Evolutionary conservation across 2,888 invertebrate genomes (phyloP).

Genomic region (Drosophila testacea): DNA sequence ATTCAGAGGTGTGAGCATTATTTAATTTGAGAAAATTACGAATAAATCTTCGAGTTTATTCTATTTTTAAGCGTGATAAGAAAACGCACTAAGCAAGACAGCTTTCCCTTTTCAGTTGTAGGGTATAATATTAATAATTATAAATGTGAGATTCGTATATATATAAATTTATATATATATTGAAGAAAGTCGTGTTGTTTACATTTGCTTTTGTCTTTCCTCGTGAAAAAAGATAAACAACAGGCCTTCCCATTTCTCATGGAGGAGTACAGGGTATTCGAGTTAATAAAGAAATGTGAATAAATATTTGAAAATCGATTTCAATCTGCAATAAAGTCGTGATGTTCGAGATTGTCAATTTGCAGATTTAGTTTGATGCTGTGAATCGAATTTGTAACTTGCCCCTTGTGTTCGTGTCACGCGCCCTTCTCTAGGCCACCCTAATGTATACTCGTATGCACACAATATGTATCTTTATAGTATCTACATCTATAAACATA

Average conservation of each 20-base stretch:
- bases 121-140: not conserved
- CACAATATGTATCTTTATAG: conserved; percentile 21
- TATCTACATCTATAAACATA: conserved; percentile 16
- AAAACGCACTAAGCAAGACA: not conserved
- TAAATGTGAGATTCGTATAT: no score
- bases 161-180: no score
- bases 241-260: no score
- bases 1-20: conserved; percentile 19
- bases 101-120: no score
- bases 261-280: not conserved
- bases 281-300: not conserved
- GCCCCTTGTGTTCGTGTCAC: not conserved
- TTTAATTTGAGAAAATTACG: conserved; percentile 18
- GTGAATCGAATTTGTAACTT: not conserved
- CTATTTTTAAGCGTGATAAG: conserved; percentile 7
- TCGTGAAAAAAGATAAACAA: no score
- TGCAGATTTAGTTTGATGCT: no score
- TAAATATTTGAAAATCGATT: not conserved
- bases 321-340: no score
- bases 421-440: conserved; percentile 12
- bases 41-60: conserved; percentile 3
- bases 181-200: no score
- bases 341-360: no score
- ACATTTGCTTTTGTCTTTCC: no score
- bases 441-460: conserved; percentile 20